Percentiles rank a stretch among this genome's conserved stretches.
Conservation (phyloP, 2,797 vertebrate genomes). For the Gambelia wislizenii region DNA sequence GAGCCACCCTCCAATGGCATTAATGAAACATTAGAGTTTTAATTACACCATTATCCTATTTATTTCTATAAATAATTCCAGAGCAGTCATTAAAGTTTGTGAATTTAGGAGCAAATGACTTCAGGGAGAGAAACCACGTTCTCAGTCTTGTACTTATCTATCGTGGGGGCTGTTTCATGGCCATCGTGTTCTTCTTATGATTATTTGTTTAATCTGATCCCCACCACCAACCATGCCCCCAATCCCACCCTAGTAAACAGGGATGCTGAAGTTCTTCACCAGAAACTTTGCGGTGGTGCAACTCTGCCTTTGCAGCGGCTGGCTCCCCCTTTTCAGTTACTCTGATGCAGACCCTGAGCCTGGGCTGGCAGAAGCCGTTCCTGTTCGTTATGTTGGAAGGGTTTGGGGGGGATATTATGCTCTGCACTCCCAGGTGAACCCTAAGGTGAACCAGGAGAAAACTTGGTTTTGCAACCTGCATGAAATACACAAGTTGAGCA, state of each 20-base stretch:
- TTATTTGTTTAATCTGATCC: constrained; percentile 46
- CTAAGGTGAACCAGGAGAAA: too few relatives aligned
- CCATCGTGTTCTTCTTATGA: constrained; percentile 47
- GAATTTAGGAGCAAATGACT: constrained; percentile 71
- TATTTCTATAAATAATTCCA: constrained; percentile 79
- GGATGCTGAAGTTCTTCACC: constrained; percentile 34
- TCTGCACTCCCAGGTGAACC: too few relatives aligned
- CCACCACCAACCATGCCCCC: not conserved
- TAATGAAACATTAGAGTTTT: constrained; percentile 74
- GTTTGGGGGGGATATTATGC: too few relatives aligned
- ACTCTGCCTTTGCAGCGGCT: constrained; percentile 17
- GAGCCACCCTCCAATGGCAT: constrained; percentile 59
- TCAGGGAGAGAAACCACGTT: constrained; percentile 65
- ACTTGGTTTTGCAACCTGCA: too few relatives aligned
- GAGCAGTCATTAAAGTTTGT: constrained; percentile 73
- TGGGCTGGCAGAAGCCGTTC: too few relatives aligned
- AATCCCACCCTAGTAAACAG: constrained; percentile 14
- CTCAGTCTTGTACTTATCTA: constrained; percentile 65
- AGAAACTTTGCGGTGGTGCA: constrained; percentile 19
- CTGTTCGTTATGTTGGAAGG: too few relatives aligned
- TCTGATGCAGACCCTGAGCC: too few relatives aligned
- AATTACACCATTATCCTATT: constrained; percentile 76
- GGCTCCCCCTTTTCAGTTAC: too few relatives aligned
- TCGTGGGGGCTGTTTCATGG: constrained; percentile 45
- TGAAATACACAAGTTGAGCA: too few relatives aligned